Conservation (phyloP, 2,888 invertebrate genomes). For the Drosophila birchii region DNA sequence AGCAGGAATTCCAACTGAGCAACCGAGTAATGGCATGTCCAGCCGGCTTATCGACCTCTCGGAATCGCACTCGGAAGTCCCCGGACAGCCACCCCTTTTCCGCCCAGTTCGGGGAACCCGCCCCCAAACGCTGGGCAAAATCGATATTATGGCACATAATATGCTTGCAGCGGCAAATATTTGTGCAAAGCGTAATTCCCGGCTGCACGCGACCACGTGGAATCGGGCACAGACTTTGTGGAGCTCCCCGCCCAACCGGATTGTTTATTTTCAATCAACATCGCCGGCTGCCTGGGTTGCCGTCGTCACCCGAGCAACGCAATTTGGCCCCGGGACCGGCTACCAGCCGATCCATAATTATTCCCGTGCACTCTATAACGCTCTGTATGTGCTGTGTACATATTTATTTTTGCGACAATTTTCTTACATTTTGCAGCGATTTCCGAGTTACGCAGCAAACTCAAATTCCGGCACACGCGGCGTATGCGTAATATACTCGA, state of each 20-base stretch:
- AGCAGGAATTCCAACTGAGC: slow-evolving; percentile 21
- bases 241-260: slow-evolving; percentile 21
- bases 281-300: slow-evolving; percentile 7
- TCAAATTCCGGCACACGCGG: slow-evolving; percentile 33
- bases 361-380: slow-evolving; percentile 19
- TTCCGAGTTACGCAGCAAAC: slow-evolving; percentile 1
- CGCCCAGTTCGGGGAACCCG: background rate
- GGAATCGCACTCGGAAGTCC: slow-evolving; percentile 32
- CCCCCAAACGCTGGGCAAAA: slow-evolving; percentile 52
- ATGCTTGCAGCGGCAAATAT: slow-evolving; percentile 58
- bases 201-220: slow-evolving; percentile 73
- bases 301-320: slow-evolving; percentile 56
- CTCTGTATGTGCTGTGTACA: slow-evolving; percentile 9
- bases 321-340: slow-evolving; percentile 39
- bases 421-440: slow-evolving; percentile 60
- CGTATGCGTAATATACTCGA: slow-evolving; percentile 46
- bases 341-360: slow-evolving; percentile 51
- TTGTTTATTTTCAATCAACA: slow-evolving; percentile 75
- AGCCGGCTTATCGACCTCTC: slow-evolving; percentile 57
- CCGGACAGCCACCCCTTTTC: slow-evolving; percentile 16
- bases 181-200: slow-evolving; percentile 57
- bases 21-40: slow-evolving; percentile 38
- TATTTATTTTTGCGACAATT: slow-evolving; percentile 16
- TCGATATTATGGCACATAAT: slow-evolving; percentile 57
- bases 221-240: slow-evolving; percentile 18